Evolutionary conservation across 2,888 invertebrate species (phyloP), one percentile per base, ranked within the genome.

Genomic region (Rhaphigaster nebulosa): DNA sequence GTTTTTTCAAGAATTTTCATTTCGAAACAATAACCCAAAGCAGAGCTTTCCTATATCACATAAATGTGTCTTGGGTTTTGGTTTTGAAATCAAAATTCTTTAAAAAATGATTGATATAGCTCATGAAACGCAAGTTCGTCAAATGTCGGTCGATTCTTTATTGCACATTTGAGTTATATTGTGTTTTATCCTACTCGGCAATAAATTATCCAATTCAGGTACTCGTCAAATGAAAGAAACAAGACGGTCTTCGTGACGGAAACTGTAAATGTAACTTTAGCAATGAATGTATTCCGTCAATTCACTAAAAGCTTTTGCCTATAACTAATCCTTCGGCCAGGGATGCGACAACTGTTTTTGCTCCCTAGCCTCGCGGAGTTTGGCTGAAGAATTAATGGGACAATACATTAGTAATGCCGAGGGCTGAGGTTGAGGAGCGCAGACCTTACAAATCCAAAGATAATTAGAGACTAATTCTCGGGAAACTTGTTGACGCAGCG

Each of bases 361-460:
- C 80, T 45, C 26, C 84, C n/a, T 13, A 0, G 26, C 26, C 41
- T n/a, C 23, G 26, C 5, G 41, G 84, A 45, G 84, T 84, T 84
- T 41, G 84, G 45, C 10, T 41, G n/a, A 84, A 84, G 45, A 84
- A 45, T 84, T 84, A 45, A 84, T 84, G 84, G 41, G 45, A 84
- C 84, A 84, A 84, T 84, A 84, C 84, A 84, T 84, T 84, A 84
- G 84, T 84, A 84, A 84, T 84, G 45, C 23, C n/a, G 1, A n/a
- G 80, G 10, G 80, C 84, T 45, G 84, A 84, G 41, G 84, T 45
- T 84, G 84, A 84, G 84, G n/a, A 84, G 45, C 87, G 23, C 76
- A 89, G 45, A n/a, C 65, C n/a, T 34, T 70, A 80, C 89, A 89
- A 89, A 89, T 89, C 70, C 50, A 76, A 89, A 76, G 89, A 89